Evolutionary conservation across 1,140 invertebrate species (phyloP), one percentile per base, ranked within the genome.

Genomic region (Drosophila grimshawi): DNA sequence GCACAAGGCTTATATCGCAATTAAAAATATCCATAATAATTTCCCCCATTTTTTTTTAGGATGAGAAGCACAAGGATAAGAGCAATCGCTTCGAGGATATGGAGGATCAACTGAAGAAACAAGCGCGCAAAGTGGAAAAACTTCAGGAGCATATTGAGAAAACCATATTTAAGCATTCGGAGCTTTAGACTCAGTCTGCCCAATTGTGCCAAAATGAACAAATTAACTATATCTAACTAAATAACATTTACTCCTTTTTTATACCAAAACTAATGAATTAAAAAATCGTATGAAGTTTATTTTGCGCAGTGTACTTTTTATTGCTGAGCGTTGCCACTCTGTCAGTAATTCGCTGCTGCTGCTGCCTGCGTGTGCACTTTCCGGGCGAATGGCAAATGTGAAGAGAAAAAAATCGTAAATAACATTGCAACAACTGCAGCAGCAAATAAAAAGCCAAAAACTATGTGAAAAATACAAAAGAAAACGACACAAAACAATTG

Each of bases 111-210:
- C 95, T 98, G 43, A 97, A 97, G 91, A 96, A 97, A 76, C 96
- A 97, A 86, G 93, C 95, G 7, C 94, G 96, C 70, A 97, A 97
- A 91, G 96, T 98, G 0, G 96, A 98, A 86, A 98, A 98, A 93
- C 91, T 98, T 43, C 97, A 98, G 92, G 93, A 94, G 19, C 95
- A 97, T 77, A 92, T 98, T 5, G 96, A 98, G 92, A 93, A 94
- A 55, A 95, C 94, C 90, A 98, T 98, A 61, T 93, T 96, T 81
- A 94, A 94, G 78, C 97, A 97, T 88, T 93, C 94, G 2, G 96
- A 97, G 92, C 92, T 97, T 59, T 97, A 94, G 94, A 27, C 10
- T 43, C 10, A 19, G 5, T 27, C 5, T 19, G 51, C 3, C 30
- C 3, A 27, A 2, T 41, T n/a, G 63, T 73, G 83, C 85, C 77